Conservation (phyloP, 2,888 invertebrate genomes). For the Neoaliturus tenellus region DNA sequence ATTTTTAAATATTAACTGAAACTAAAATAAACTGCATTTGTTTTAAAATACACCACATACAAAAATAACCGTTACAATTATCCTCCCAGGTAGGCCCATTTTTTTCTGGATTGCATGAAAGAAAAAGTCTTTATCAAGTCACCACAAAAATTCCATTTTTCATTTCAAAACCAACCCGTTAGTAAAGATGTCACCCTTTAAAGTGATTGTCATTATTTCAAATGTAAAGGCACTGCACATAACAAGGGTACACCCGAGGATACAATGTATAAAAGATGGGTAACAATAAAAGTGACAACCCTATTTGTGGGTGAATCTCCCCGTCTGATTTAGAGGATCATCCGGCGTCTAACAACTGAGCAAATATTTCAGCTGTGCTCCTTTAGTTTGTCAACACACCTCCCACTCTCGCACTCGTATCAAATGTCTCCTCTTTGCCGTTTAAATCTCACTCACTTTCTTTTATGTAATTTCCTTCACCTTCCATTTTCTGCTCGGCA, state of each 20-base stretch:
- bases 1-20: too few relatives aligned
- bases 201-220: neutral
- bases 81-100: too few relatives aligned
- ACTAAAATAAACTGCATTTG: too few relatives aligned
- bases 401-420: neutral
- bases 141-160: too few relatives aligned
- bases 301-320: constrained; percentile 17
- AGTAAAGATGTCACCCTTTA: neutral
- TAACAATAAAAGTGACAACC: constrained; percentile 36
- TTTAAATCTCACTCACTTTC: neutral
- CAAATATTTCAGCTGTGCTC: constrained; percentile 21
- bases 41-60: too few relatives aligned
- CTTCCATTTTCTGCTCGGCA: neutral
- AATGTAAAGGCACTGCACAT: neutral
- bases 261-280: constrained; percentile 36
- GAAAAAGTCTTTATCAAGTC: too few relatives aligned
- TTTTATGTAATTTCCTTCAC: neutral
- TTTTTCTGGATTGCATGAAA: too few relatives aligned
- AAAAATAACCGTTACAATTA: too few relatives aligned
- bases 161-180: neutral
- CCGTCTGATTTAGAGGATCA: constrained; percentile 1
- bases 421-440: neutral
- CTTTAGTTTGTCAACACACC: constrained; percentile 16
- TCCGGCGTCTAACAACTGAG: constrained; percentile 20
- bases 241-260: neutral